phyloP scores from a whole-genome alignment of 2,888 invertebrate genomes.

The Automeris io region DNA sequence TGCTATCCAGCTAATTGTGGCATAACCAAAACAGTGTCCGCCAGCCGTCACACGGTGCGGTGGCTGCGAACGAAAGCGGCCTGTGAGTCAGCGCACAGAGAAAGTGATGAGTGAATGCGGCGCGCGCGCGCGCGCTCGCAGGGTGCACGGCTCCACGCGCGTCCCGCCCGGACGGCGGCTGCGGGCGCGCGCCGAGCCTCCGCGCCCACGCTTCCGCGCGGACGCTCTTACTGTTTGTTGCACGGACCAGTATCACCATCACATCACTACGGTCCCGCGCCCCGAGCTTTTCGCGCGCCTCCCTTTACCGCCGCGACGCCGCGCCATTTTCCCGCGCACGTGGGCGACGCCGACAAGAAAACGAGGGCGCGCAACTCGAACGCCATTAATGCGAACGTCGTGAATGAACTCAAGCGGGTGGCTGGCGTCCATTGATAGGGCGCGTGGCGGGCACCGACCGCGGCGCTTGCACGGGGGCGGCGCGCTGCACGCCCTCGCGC shows the following conservation, averaged over 20 bases:
- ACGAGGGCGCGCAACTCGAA: slow-evolving; percentile 60
- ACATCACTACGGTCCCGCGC: slow-evolving; percentile 61
- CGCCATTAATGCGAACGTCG: slow-evolving; percentile 72
- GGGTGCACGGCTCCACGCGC: slow-evolving; percentile 25
- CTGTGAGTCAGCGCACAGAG: slow-evolving; percentile 52
- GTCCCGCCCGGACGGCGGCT: too few species aligned
- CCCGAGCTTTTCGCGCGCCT: slow-evolving; percentile 73
- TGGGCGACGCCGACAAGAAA: slow-evolving; percentile 61
- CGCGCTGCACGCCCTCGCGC: slow-evolving; percentile 61
- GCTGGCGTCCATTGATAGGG: slow-evolving; percentile 68
- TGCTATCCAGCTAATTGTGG: slow-evolving; percentile 65
- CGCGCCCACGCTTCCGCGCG: slow-evolving; percentile 52
- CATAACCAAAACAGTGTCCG: slow-evolving; percentile 66
- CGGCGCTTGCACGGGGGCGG: slow-evolving; percentile 61
- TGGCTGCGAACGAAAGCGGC: slow-evolving; percentile 49
- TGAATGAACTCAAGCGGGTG: slow-evolving; percentile 73
- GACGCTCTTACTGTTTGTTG: slow-evolving; percentile 44
- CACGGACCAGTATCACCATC: slow-evolving; percentile 42
- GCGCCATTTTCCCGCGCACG: slow-evolving; percentile 76
- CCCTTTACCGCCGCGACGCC: slow-evolving; percentile 66
- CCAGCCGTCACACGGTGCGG: slow-evolving; percentile 38
- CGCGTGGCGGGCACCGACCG: slow-evolving; percentile 67
- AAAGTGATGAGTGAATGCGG: slow-evolving; percentile 28
- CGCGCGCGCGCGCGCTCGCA: slow-evolving; percentile 16
- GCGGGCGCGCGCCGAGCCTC: slow-evolving; percentile 54